Conservation (phyloP, 2,888 invertebrate species). For the Elysia crispata region DNA sequence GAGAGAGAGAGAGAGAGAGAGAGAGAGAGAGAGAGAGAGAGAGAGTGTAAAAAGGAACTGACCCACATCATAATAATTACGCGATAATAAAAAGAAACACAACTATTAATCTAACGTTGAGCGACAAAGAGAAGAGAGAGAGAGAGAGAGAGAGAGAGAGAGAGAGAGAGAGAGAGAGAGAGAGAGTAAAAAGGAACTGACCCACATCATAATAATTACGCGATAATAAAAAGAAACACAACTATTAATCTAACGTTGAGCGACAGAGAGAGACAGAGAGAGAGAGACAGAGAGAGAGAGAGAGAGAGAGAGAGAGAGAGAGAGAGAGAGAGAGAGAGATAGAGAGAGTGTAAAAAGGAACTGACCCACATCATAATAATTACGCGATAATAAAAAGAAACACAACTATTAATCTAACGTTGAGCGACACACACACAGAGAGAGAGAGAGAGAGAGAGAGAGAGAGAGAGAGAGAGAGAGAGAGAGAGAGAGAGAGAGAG, state of each 20-base stretch:
- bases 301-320: constrained; percentile 13
- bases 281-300: constrained; percentile 28
- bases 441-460: constrained; percentile 27
- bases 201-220: no score
- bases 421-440: constrained; percentile 18
- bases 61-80: no score
- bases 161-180: not conserved
- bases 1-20: not conserved
- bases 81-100: no score
- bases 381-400: no score
- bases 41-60: no score
- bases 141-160: not conserved
- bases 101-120: not conserved
- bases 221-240: no score
- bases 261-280: constrained; percentile 33
- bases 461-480: constrained; percentile 15
- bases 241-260: no score
- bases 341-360: not conserved
- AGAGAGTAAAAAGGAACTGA: no score
- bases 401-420: no score
- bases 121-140: no score
- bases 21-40: not conserved
- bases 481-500: not conserved
- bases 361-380: no score
- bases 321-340: not conserved